Conservation (phyloP, 2,797 vertebrate species). For the Leuciscus waleckii region DNA sequence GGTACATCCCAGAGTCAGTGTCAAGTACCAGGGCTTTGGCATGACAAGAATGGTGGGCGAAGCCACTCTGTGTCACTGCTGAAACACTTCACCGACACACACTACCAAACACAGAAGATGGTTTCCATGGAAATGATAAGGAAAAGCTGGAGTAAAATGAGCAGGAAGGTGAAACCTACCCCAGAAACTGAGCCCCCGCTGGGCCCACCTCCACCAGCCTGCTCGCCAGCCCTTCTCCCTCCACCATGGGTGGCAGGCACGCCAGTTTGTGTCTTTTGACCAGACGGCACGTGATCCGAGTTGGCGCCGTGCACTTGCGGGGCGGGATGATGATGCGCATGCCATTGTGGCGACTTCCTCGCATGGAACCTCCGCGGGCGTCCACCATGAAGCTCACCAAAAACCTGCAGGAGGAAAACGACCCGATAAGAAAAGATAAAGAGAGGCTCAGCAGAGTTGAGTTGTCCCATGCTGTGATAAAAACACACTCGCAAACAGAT, state of each 20-base stretch:
- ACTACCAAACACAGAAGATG: slow-evolving; percentile 56
- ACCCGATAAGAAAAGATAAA: slow-evolving; percentile 17
- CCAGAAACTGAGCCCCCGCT: slow-evolving; percentile 96
- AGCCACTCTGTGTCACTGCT: slow-evolving; percentile 35
- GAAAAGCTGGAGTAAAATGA: slow-evolving; percentile 5
- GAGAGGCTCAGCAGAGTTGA: slow-evolving; percentile 54
- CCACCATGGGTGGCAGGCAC: slow-evolving; percentile 96
- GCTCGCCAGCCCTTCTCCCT: slow-evolving; percentile 97
- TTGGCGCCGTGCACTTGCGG: slow-evolving; percentile 96
- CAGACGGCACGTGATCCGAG: slow-evolving; percentile 96
- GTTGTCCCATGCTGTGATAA: slow-evolving; percentile 73
- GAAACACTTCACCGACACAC: slow-evolving; percentile 47
- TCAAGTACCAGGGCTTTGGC: slow-evolving; percentile 19
- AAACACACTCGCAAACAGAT: slow-evolving; percentile 62
- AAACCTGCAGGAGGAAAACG: slow-evolving; percentile 81
- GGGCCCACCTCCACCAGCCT: slow-evolving; percentile 98
- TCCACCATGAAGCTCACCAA: slow-evolving; percentile 99
- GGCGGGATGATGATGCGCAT: slow-evolving; percentile 99
- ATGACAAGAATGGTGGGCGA: slow-evolving; percentile 36
- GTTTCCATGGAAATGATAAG: slow-evolving; percentile 56
- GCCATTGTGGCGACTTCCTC: slow-evolving; percentile 96
- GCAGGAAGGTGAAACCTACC: slow-evolving; percentile 79
- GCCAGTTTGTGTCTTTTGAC: slow-evolving; percentile 97
- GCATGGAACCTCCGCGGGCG: slow-evolving; percentile 95
- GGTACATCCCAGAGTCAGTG: slow-evolving; percentile 21